Evolutionary conservation across 2,888 invertebrate species (phyloP), one percentile per base, ranked within the genome.

Genomic region (Rhamphomyia laevipes): DNA sequence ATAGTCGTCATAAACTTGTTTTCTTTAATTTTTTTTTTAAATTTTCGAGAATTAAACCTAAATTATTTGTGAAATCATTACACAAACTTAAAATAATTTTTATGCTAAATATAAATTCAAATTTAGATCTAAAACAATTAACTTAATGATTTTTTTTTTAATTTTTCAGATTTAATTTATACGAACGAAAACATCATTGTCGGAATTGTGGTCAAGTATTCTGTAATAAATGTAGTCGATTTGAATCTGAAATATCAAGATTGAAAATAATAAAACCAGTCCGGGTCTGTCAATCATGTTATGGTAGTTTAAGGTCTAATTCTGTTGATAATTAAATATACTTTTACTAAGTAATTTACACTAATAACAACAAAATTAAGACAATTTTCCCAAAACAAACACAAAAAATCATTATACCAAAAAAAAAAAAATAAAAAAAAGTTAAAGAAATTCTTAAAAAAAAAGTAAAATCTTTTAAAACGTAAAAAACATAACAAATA

Each of bases 181-280:
- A 94, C 54, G 96, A 97, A 73, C 78, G 96, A 10, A 83, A 90
- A 54, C 96, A 97, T 73, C 97, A 97, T 73, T 97, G 97, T 70
- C 81, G 97, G 51, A 95, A 95, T 71, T 97, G 97, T 73, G 96
- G 96, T 50, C 86, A 89, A 63, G 87, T 97, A 53, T 97, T 96
- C 75, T 97, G 97, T 74, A 92, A 94, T 21, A 92, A 86, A 67
- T 97, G 97, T 74, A 92, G 93, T 67, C 82, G 90, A 53, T 96
- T 92, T 75, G 94, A 95, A 73, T 94, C 94, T 57, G 94, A 96
- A 73, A 96, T 97, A 61, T 86, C 88, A 1, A 81, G 94, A 44
- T 76, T 97, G 61, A 83, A 93, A 46, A 95, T 96, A 59, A 73
- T 91, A 56, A 89, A 93, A 53, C 95, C 96, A 27, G 96, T 97